Evolutionary conservation across 2,797 vertebrate genomes (phyloP), one percentile per base, ranked within the genome.

Genomic region (Halcyon chelicuti): DNA sequence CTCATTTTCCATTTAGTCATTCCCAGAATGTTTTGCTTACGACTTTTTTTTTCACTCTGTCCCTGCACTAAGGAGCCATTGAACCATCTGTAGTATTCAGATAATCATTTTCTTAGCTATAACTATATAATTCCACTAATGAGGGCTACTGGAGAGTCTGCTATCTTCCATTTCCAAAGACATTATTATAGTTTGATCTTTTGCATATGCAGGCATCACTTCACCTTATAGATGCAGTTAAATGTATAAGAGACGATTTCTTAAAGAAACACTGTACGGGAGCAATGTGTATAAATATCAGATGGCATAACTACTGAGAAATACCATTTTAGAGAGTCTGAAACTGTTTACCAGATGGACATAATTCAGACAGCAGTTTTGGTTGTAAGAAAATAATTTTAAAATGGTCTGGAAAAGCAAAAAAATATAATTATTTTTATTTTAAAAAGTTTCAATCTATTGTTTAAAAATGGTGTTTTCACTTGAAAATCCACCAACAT

Each of bases 1-100:
- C 77, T 93, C 85, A 58, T 96, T 95, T 97, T 93, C 79, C 89
- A 97, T 97, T 96, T 94, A 96, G 94, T 96, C 90, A 94, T 97
- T 94, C 91, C 85, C 85, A 94, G 91, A 83, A 91, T 96, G 96
- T 96, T 96, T 94, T 96, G 93, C 93, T 96, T 96, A 94, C 0
- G 0, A 68, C 52, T 80, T 58, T 95, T 94, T 93, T 93, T 93
- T 95, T 94, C 49, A 10, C 61, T 94, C 75, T 89, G 85, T 96
- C 96, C 95, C 85, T 88, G 87, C 89, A 93, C 89, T 91, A 93
- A 66, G 94, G 95, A 96, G 95, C 94, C 89, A 96, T 93, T 94
- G 95, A 94, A 91, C 96, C 96, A 96, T 96, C 96, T 96, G 96
- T 96, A 96, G 89, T 81, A 94, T 90, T 94, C 89, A 94, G 82